Evolutionary conservation across 1,140 invertebrate genomes (phyloP).

Genomic region (Drosophila melanica): DNA sequence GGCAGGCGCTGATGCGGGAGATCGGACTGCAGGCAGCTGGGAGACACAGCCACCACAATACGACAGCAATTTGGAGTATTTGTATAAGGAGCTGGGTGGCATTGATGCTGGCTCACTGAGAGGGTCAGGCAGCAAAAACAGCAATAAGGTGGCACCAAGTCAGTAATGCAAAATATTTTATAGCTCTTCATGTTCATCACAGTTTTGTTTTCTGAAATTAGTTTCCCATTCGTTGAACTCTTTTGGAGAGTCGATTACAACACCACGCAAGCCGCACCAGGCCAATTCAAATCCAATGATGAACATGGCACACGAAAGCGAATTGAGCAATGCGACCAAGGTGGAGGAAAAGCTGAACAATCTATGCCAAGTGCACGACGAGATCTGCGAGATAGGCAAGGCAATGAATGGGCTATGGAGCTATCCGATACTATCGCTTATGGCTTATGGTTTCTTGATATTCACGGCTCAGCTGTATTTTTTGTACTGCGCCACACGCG

Average conservation of each 20-base stretch:
- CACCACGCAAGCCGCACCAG: conserved; percentile 23
- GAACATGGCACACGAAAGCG: conserved; percentile 72
- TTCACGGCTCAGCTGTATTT: conserved; percentile 83
- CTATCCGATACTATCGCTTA: conserved; percentile 79
- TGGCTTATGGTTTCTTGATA: conserved; percentile 83
- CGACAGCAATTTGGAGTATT: conserved; percentile 69
- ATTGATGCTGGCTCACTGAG: conserved; percentile 54
- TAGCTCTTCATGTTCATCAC: neutral
- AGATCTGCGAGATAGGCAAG: conserved; percentile 83
- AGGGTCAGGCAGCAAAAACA: conserved; percentile 41
- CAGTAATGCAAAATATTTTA: conserved; percentile 6
- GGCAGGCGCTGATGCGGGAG: conserved; percentile 13
- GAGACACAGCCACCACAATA: conserved; percentile 61
- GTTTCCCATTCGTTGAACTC: conserved; percentile 70
- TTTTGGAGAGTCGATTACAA: conserved; percentile 57
- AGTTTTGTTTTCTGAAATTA: conserved; percentile 5
- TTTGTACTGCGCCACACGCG: conserved; percentile 74
- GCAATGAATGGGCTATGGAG: conserved; percentile 80
- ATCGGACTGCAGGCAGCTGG: conserved; percentile 26
- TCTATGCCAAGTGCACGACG: conserved; percentile 82
- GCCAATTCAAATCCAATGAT: conserved; percentile 42
- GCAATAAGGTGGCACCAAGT: conserved; percentile 70
- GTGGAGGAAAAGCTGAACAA: conserved; percentile 83
- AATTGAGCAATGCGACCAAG: conserved; percentile 66
- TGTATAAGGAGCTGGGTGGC: conserved; percentile 71